Evolutionary conservation across 2,888 invertebrate genomes (phyloP).

Genomic region (Fragum sueziense): DNA sequence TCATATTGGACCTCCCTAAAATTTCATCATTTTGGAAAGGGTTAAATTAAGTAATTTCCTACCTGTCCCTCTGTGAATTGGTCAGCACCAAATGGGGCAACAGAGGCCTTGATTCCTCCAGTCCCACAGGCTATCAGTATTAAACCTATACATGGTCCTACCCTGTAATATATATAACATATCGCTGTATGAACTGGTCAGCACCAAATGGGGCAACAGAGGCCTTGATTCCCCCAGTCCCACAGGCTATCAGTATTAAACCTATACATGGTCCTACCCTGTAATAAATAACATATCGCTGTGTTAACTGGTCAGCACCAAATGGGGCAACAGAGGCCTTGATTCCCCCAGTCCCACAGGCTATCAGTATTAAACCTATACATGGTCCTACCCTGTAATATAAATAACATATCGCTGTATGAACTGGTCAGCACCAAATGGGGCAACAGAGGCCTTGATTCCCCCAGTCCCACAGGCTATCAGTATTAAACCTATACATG

Average conservation of each 20-base stretch:
- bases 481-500: constrained; percentile 87
- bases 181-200: constrained; percentile 92
- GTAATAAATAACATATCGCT: too few species aligned
- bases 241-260: constrained; percentile 90
- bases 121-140: constrained; percentile 93
- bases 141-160: constrained; percentile 87
- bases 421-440: constrained; percentile 98
- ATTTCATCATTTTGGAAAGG: too few species aligned
- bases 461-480: constrained; percentile 97
- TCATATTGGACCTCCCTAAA: too few species aligned
- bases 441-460: constrained; percentile 97
- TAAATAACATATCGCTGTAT: constrained; percentile 83
- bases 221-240: constrained; percentile 97
- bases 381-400: constrained; percentile 85
- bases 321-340: constrained; percentile 98
- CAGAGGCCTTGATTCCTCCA: constrained; percentile 98
- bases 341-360: constrained; percentile 96
- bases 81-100: constrained; percentile 97
- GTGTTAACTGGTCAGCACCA: constrained; percentile 95
- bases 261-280: constrained; percentile 87
- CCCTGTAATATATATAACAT: too few species aligned
- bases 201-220: constrained; percentile 98
- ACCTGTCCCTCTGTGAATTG: constrained; percentile 89
- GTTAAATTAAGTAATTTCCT: too few species aligned
- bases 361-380: constrained; percentile 89